A percentile compares a stretch with the other conserved stretches of the same genome.
Evolutionary conservation across 1,140 invertebrate genomes (phyloP).

Genomic region (Danaus melanippus): DNA sequence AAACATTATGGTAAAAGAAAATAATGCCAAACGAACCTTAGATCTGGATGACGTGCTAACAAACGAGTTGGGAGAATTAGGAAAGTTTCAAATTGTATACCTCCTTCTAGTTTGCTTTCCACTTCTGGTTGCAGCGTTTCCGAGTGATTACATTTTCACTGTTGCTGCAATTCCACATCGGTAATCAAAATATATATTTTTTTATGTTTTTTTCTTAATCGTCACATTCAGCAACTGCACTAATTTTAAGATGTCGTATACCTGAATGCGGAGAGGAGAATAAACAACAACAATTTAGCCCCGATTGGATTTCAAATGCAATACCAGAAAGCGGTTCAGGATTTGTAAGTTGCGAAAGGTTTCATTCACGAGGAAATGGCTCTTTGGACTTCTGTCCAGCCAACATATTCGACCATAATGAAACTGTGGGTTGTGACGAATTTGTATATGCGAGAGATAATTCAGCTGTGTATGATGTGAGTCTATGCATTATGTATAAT

Average conservation of each 20-base stretch:
- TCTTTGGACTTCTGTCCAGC: constrained; percentile 20
- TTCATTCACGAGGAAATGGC: constrained; percentile 8
- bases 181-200: constrained; percentile 18
- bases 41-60: constrained; percentile 45
- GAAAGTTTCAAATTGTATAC: constrained; percentile 35
- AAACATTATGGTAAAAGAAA: too few species aligned
- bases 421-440: constrained; percentile 23
- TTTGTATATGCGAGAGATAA: constrained; percentile 25
- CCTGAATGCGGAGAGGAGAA: constrained; percentile 50
- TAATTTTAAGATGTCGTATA: constrained; percentile 48
- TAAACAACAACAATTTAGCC: constrained; percentile 23
- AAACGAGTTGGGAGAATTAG: constrained; percentile 49
- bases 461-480: constrained; percentile 46
- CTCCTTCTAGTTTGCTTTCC: constrained; percentile 38
- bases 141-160: constrained; percentile 52
- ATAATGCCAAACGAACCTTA: constrained; percentile 15
- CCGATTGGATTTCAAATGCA: constrained; percentile 47
- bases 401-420: constrained; percentile 26
- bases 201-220: constrained; percentile 9
- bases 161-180: constrained; percentile 49
- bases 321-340: constrained; percentile 36
- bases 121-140: constrained; percentile 43
- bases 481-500: constrained; percentile 2
- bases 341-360: constrained; percentile 30
- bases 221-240: background rate